Base-by-base conservation (phyloP, 2,113 vertebrate species). In the Muscicapa adusta region DNA sequence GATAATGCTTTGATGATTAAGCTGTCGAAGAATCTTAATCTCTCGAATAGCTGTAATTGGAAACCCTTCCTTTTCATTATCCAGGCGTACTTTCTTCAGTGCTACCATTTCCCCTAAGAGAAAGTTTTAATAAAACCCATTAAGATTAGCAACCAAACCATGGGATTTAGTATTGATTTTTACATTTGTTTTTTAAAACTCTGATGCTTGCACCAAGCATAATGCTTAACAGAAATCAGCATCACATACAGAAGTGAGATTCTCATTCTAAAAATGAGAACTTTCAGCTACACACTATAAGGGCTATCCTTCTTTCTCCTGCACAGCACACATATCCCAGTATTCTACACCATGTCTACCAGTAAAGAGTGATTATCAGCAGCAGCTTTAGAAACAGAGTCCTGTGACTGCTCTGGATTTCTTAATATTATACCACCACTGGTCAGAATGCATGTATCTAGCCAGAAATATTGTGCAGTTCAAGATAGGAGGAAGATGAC, bases 61-160 rank as follows among this genome's bases (percentile, higher is more conserved):
- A 96, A 98, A 98, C n/a, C 98, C 98, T 97, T 98, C 98, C 75
- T 98, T 98, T 96, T 98, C 98, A 91, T 98, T 98, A 97, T 98
- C 98, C 83, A 98, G 85, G 26, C 98, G 98, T 62, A 98, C 98
- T 97, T 98, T 98, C 96, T 98, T 98, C 74, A 98, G 96, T 89
- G 98, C 98, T 85, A 98, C 98, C 98, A 98, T 98, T 92, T 98
- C 98, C 93, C 98, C 98, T 98, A 89, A 43, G 50, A 97, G 28
- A 94, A 94, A 94, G 81, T 72, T 66, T 68, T 92, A 92, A 84
- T 70, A n/a, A 73, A 68, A 78, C 8, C 0, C 24, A 65, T 48
- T 33, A 65, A 70, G 18, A 85, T n/a, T 36, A 40, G 58, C 17
- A 78, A 65, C 6, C 10, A 71, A 82, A 66, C 34, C 9, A 74